Conservation (phyloP, 2,888 invertebrate species). For the Oeneis ivallda region DNA sequence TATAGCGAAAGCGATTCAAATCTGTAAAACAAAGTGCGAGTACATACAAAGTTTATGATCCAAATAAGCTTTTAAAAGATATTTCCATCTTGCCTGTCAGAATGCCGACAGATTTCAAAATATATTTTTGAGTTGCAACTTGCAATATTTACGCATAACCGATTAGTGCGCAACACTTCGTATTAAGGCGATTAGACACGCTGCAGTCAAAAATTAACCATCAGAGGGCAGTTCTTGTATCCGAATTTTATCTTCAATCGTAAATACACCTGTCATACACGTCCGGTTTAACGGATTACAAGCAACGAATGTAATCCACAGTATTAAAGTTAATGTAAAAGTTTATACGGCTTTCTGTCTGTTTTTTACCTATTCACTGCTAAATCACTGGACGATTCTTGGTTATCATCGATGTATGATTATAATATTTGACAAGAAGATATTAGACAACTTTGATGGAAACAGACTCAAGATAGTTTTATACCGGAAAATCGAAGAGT, state of each 20-base stretch:
- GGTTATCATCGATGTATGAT: no score
- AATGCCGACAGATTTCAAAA: slow-evolving; percentile 14
- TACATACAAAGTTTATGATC: neutral
- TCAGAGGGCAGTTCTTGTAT: neutral
- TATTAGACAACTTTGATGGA: no score
- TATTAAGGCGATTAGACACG: slow-evolving; percentile 34
- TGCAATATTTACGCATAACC: slow-evolving; percentile 23
- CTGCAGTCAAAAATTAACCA: slow-evolving; percentile 26
- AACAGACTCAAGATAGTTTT: no score
- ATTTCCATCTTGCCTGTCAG: slow-evolving; percentile 18
- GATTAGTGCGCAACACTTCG: slow-evolving; percentile 25
- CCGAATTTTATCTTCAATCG: slow-evolving; percentile 11
- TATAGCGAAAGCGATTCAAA: neutral
- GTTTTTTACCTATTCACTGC: no score
- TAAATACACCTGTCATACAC: slow-evolving; percentile 16
- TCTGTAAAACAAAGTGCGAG: neutral
- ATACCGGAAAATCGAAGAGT: no score
- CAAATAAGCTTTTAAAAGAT: slow-evolving; percentile 12
- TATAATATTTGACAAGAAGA: no score
- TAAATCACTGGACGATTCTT: no score
- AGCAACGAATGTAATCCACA: neutral
- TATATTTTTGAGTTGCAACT: slow-evolving; percentile 22
- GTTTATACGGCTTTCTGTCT: no score
- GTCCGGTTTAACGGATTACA: slow-evolving; percentile 7
- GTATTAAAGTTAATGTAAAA: no score